These are phyloP conservation scores for Drosophila guanche DNA, from an alignment of 1,140 invertebrate genomes.

Conservation along the genomic window DNA sequence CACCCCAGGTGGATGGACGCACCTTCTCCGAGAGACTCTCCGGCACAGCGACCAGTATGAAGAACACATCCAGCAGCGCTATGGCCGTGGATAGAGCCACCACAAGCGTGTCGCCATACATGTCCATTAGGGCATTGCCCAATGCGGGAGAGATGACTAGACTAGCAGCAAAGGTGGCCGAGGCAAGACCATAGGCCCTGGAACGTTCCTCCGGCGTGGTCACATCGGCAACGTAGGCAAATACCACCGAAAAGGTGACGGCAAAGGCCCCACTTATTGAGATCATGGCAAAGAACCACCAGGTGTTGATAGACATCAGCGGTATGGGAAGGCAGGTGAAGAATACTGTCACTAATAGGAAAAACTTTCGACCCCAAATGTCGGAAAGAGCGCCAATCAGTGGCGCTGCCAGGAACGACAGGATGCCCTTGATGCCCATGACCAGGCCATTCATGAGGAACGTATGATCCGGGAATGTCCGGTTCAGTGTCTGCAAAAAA, in stretches of 20 bases:
- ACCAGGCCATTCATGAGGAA: conserved; percentile 99
- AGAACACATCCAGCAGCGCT: conserved; percentile 98
- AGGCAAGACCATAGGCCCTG: conserved; percentile 98
- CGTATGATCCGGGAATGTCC: conserved; percentile 99
- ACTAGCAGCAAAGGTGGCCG: conserved; percentile 99
- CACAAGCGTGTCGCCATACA: conserved; percentile 96
- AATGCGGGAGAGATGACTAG: conserved; percentile 98
- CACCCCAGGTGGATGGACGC: conserved; percentile 90
- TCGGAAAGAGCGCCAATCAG: conserved; percentile 98
- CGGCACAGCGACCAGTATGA: conserved; percentile 98
- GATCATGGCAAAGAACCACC: conserved; percentile 99
- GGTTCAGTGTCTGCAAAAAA: conserved; percentile 91
- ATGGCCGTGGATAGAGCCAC: conserved; percentile 98
- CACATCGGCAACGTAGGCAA: conserved; percentile 99
- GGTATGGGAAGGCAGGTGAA: conserved; percentile 99
- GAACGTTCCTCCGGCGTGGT: conserved; percentile 98
- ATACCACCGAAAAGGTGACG: conserved; percentile 99
- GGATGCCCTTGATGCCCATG: conserved; percentile 98
- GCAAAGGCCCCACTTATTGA: conserved; percentile 99
- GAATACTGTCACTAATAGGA: conserved; percentile 98
- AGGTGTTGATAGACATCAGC: conserved; percentile 99
- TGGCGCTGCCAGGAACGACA: conserved; percentile 98
- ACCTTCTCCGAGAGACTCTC: conserved; percentile 98
- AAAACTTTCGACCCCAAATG: conserved; percentile 99
- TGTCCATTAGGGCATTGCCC: conserved; percentile 95